A percentile compares a stretch with the other conserved stretches of the same genome.
Evolutionary conservation across 2,888 invertebrate genomes (phyloP).

Genomic region (Drosophila bunnanda): DNA sequence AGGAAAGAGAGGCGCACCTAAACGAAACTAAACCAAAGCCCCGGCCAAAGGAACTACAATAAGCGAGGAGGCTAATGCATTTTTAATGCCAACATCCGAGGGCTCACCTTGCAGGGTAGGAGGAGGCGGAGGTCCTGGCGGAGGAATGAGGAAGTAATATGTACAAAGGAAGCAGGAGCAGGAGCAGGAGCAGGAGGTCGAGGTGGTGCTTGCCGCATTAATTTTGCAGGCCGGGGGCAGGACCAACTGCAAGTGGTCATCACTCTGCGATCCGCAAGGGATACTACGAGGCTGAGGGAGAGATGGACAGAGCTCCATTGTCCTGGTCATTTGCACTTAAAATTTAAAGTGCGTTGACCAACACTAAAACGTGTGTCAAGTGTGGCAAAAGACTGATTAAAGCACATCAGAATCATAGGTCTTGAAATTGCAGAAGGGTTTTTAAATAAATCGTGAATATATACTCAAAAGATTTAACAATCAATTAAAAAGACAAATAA

Average conservation of each 20-base stretch:
- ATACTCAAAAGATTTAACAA: no score
- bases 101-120: background rate
- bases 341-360: slow-evolving; percentile 3
- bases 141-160: background rate
- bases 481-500: no score
- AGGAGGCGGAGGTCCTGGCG: background rate
- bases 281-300: background rate
- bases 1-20: background rate
- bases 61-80: slow-evolving; percentile 29
- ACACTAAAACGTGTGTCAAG: slow-evolving; percentile 8
- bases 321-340: background rate
- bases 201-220: background rate
- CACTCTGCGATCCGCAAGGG: background rate
- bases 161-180: no score
- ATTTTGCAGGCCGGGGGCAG: slow-evolving; percentile 3
- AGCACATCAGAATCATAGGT: no score
- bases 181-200: background rate
- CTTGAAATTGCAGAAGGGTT: no score
- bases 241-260: slow-evolving; percentile 2
- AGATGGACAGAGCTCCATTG: background rate
- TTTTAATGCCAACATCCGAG: slow-evolving; percentile 27
- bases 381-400: background rate
- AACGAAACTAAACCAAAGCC: slow-evolving; percentile 26
- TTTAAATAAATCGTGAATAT: no score
- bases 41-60: slow-evolving; percentile 30